Percentiles rank a stretch among this genome's conserved stretches.
These are phyloP conservation scores for Drosophila neutralis DNA, from an alignment of 2,888 invertebrate genomes.

Conservation along the genomic window DNA sequence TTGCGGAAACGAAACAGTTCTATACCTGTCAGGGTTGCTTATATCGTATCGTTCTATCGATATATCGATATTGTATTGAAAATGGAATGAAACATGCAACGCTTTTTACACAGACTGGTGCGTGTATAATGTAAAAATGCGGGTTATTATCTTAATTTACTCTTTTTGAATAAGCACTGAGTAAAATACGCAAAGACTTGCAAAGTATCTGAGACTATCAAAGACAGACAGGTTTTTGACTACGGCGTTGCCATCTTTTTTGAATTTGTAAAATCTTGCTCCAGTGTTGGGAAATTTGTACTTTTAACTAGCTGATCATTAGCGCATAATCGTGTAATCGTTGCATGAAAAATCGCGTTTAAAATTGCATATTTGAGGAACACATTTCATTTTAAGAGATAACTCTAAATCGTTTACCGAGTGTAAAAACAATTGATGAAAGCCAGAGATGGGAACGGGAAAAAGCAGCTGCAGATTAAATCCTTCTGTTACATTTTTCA, in stretches of 20 bases:
- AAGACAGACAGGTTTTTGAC: not conserved
- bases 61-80: not conserved
- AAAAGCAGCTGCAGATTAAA: not conserved
- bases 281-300: not conserved
- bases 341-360: not conserved
- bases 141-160: not conserved
- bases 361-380: not conserved
- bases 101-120: not conserved
- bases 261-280: not conserved
- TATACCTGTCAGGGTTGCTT: slow-evolving; percentile 21
- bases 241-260: not conserved
- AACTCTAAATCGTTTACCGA: not conserved
- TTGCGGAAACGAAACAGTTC: slow-evolving; percentile 30
- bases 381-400: not conserved
- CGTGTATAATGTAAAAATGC: too few relatives aligned
- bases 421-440: not conserved
- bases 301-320: not conserved
- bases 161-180: not conserved
- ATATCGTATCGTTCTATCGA: slow-evolving; percentile 20
- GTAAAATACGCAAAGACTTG: not conserved
- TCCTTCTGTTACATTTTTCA: not conserved
- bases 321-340: not conserved
- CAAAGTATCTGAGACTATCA: not conserved
- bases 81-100: not conserved
- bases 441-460: not conserved